Percentiles rank a stretch among this genome's conserved stretches.
These are phyloP conservation scores for Sitta europaea DNA, from an alignment of 2,113 vertebrate genomes.

Conservation along the genomic window DNA sequence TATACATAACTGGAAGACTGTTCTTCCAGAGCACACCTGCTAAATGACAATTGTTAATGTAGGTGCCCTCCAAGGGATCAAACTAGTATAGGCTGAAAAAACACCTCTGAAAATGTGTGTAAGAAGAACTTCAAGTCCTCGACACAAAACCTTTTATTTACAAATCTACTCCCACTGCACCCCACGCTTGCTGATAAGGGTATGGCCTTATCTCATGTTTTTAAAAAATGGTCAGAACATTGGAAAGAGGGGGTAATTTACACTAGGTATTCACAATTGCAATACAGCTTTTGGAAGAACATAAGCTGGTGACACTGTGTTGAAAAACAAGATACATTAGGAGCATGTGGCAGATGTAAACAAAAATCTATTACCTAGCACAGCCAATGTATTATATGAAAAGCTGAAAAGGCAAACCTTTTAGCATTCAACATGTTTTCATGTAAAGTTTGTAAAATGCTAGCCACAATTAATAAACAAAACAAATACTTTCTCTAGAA, in stretches of 20 bases:
- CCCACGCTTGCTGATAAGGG: neutral
- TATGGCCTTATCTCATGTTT: neutral
- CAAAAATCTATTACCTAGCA: neutral
- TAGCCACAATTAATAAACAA: neutral
- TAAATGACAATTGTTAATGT: neutral
- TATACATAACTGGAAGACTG: neutral
- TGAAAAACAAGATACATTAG: neutral
- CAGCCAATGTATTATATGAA: neutral
- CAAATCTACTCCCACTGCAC: neutral
- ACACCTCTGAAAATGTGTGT: neutral
- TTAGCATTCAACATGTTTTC: neutral
- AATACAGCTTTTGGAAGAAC: neutral
- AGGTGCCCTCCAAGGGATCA: neutral
- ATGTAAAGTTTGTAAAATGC: neutral
- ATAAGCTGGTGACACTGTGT: neutral
- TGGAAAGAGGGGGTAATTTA: neutral
- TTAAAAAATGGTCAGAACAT: neutral
- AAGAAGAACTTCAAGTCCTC: neutral
- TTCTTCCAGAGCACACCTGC: neutral
- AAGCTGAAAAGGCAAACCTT: neutral
- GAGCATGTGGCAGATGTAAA: neutral
- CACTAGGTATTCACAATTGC: neutral
- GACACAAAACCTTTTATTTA: neutral
- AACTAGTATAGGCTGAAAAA: neutral
- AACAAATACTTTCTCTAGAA: neutral